Conservation (phyloP, 2,797 vertebrate genomes). For the Florisuga fusca region DNA sequence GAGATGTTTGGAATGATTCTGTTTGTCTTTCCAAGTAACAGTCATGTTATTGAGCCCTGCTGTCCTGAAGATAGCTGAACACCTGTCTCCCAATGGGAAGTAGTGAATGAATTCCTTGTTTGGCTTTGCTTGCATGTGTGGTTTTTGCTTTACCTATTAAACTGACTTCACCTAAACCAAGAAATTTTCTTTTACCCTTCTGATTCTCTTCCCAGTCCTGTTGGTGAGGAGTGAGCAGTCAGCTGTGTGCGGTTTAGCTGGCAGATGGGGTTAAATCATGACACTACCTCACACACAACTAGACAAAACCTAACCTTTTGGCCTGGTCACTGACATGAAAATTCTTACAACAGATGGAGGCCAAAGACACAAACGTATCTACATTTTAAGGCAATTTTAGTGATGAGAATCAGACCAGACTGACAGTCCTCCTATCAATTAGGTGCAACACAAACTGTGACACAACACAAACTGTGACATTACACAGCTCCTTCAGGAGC, state of each 20-base stretch:
- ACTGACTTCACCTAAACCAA: no score
- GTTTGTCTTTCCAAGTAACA: no score
- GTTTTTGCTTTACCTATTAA: no score
- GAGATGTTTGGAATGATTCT: fast-evolving
- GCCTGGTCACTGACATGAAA: not conserved
- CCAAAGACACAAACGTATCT: not conserved
- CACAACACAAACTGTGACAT: no score
- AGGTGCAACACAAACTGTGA: not conserved
- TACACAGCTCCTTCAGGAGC: no score
- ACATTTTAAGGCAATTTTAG: not conserved
- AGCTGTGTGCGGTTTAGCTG: not conserved
- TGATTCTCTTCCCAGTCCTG: no score
- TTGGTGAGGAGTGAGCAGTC: not conserved
- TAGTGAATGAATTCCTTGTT: no score
- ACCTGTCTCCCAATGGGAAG: no score
- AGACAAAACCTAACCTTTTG: not conserved
- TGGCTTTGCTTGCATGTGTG: no score
- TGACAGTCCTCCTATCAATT: not conserved
- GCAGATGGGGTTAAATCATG: fast-evolving
- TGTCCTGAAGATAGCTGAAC: no score
- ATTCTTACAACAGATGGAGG: not conserved
- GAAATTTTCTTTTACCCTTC: no score
- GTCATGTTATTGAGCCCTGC: no score
- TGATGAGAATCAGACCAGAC: not conserved
- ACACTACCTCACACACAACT: not conserved